phyloP scores from a whole-genome alignment of 2,113 vertebrate genomes.

The Xerus inauris region DNA sequence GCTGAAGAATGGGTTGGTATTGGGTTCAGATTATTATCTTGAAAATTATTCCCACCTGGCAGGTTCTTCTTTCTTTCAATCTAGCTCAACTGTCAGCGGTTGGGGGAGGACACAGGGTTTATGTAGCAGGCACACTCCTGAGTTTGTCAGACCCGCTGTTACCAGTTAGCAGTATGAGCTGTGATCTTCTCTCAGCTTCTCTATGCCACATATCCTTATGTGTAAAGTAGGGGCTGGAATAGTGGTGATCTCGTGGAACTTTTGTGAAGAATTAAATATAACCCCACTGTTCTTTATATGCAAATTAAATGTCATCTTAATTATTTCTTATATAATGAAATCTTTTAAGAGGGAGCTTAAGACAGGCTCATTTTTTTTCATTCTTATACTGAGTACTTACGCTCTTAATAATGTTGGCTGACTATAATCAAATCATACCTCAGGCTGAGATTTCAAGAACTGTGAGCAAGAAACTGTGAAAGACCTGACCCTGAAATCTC shows the following conservation, averaged over 20 bases:
- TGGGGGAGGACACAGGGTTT: neutral
- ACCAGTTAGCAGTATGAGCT: too few relatives aligned
- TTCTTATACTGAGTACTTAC: neutral
- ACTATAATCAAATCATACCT: neutral
- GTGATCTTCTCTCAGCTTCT: neutral
- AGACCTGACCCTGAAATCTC: neutral
- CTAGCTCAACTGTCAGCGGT: neutral
- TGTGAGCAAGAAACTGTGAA: neutral
- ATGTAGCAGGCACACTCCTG: neutral
- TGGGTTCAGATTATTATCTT: neutral
- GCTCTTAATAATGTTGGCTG: neutral
- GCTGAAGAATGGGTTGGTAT: neutral
- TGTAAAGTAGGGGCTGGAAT: neutral
- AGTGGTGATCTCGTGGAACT: neutral
- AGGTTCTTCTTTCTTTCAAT: neutral
- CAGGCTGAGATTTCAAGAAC: conserved; percentile 4
- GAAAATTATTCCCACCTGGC: neutral
- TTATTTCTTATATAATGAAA: neutral
- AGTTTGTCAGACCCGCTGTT: neutral
- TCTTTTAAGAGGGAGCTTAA: neutral
- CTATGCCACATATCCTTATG: neutral
- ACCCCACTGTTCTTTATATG: neutral
- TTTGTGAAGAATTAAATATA: neutral
- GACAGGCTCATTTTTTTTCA: neutral
- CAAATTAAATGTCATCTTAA: neutral